These are phyloP conservation scores for Varroa destructor DNA, from an alignment of 1,140 invertebrate species.

Conservation along the genomic window DNA sequence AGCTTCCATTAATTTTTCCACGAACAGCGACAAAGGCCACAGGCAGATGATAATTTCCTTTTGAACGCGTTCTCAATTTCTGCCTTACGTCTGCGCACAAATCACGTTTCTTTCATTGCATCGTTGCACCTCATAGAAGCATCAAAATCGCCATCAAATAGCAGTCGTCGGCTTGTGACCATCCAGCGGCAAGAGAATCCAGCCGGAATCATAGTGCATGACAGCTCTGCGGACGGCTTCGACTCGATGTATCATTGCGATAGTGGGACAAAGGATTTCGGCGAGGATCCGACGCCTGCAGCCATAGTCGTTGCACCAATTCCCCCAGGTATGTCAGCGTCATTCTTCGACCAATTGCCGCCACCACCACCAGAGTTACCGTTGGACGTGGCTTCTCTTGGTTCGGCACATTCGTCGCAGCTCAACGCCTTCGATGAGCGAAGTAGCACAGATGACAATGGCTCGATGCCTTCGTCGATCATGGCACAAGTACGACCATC, in stretches of 20 bases:
- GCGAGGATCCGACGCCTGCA: slow-evolving; percentile 11
- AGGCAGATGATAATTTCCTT: background rate
- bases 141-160: slow-evolving; percentile 16
- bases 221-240: slow-evolving; percentile 16
- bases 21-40: no score
- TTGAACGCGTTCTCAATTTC: background rate
- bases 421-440: slow-evolving; percentile 20
- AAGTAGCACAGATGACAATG: slow-evolving; percentile 25
- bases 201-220: slow-evolving; percentile 16
- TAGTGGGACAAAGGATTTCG: background rate
- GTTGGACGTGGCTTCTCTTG: background rate
- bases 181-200: slow-evolving; percentile 22
- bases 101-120: background rate
- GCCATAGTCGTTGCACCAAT: background rate
- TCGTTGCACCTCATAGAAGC: background rate
- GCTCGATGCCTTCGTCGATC: slow-evolving; percentile 14
- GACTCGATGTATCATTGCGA: slow-evolving; percentile 22
- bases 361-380: slow-evolving; percentile 17
- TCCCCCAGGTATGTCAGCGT: background rate
- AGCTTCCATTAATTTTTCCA: no score
- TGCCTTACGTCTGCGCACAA: background rate
- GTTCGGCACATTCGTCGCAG: slow-evolving; percentile 3
- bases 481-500: background rate
- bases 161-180: slow-evolving; percentile 10
- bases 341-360: background rate